Conservation (phyloP, 2,113 vertebrate genomes). For the Xyrauchen texanus region DNA sequence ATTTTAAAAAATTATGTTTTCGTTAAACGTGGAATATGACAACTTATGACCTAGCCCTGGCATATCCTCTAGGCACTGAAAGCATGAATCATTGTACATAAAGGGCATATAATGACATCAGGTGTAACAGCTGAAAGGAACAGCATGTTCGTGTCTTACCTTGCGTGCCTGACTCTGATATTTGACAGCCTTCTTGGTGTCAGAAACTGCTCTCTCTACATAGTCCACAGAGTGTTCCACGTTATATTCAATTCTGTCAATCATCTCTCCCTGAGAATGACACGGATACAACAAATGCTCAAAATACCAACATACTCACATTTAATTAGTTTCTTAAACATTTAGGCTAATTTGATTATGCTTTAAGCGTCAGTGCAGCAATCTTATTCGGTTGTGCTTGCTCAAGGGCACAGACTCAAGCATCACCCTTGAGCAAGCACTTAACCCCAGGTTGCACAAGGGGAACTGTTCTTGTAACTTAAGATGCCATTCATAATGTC, state of each 20-base stretch:
- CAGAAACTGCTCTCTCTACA: slow-evolving; percentile 91
- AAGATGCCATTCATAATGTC: background rate
- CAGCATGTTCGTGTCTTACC: slow-evolving; percentile 63
- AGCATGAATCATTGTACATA: background rate
- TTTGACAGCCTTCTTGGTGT: slow-evolving; percentile 97
- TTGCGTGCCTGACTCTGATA: slow-evolving; percentile 96
- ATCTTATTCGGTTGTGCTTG: too few species aligned
- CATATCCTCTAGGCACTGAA: background rate
- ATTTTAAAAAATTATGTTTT: too few species aligned
- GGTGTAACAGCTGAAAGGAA: slow-evolving; percentile 11
- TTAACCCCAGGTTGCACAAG: background rate
- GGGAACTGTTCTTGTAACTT: background rate
- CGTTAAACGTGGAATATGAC: too few species aligned
- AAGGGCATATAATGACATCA: background rate
- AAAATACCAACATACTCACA: too few species aligned
- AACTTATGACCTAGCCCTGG: too few species aligned
- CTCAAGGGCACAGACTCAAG: too few species aligned
- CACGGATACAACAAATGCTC: background rate
- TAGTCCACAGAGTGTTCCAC: slow-evolving; percentile 95
- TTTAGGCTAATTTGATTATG: too few species aligned
- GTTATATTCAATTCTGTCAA: slow-evolving; percentile 96
- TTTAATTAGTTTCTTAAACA: too few species aligned
- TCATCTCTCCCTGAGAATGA: slow-evolving; percentile 87
- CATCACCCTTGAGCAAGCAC: background rate
- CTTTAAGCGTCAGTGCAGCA: too few species aligned